A percentile compares a stretch with the other conserved stretches of the same genome.
These are phyloP conservation scores for Rhodeus uyekii DNA, from an alignment of 2,797 vertebrate genomes.

Conservation along the genomic window DNA sequence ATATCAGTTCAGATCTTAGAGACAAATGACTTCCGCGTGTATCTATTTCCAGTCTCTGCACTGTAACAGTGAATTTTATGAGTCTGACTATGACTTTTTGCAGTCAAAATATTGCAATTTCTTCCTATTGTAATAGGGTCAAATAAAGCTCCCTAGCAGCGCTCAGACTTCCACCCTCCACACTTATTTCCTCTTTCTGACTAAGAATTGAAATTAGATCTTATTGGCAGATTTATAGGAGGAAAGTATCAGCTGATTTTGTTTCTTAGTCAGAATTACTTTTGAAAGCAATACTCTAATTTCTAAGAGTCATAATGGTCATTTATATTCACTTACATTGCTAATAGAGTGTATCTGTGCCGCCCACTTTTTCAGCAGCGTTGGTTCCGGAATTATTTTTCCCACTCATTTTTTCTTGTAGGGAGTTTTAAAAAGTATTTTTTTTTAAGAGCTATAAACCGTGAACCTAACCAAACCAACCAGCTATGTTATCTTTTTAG, in stretches of 20 bases:
- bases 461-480: not conserved
- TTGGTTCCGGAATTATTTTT: not conserved
- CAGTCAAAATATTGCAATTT: not conserved
- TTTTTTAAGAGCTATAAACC: not conserved
- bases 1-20: constrained; percentile 5
- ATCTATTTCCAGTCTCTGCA: constrained; percentile 11
- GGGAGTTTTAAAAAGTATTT: not conserved
- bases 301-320: constrained; percentile 9
- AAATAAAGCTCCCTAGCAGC: not conserved
- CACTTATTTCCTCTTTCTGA: constrained; percentile 61
- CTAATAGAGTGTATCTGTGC: not conserved
- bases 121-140: not conserved
- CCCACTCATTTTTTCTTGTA: not conserved
- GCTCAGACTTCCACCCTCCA: not conserved
- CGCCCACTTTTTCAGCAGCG: not conserved
- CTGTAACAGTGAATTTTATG: not conserved
- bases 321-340: constrained; percentile 2
- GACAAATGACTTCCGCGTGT: not conserved
- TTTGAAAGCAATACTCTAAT: constrained; percentile 25
- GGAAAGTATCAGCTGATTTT: constrained; percentile 72
- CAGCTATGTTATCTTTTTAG: no score
- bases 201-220: constrained; percentile 78
- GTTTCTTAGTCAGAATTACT: constrained; percentile 54
- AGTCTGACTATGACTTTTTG: not conserved
- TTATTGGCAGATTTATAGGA: constrained; percentile 71